Conservation (phyloP, 1,140 invertebrate genomes). For the Lucilia cuprina region DNA sequence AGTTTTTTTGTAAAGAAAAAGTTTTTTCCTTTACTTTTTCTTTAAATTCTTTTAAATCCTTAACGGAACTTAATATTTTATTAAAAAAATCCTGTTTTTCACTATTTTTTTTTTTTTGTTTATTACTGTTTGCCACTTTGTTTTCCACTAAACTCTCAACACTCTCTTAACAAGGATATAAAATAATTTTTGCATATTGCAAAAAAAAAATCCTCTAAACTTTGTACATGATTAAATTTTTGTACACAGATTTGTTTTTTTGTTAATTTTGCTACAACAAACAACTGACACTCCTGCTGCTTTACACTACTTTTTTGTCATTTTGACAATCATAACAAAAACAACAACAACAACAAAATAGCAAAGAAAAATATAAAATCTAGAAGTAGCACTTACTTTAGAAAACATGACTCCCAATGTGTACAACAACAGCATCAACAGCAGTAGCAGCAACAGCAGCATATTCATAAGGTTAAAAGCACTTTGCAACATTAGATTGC, state of each 20-base stretch:
- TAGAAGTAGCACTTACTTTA: slow-evolving; percentile 11
- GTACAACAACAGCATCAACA: background rate
- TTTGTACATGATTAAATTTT: background rate
- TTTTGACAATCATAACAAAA: background rate
- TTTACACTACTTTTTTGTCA: background rate
- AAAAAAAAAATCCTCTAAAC: background rate
- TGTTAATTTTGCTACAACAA: background rate
- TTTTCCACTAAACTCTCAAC: background rate
- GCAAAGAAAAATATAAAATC: background rate
- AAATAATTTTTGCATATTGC: background rate
- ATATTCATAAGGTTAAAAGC: slow-evolving; percentile 1
- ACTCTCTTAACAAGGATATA: background rate
- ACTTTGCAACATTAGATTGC: background rate
- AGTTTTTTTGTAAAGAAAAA: too few species aligned
- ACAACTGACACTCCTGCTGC: too few species aligned
- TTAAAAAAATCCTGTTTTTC: background rate
- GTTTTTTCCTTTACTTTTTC: too few species aligned
- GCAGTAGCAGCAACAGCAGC: background rate
- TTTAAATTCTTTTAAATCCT: background rate
- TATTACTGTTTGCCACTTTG: background rate
- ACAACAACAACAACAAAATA: background rate
- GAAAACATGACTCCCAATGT: slow-evolving; percentile 1
- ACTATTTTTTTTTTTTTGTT: background rate
- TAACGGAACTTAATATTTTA: background rate
- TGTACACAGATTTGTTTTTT: background rate